phyloP scores from a whole-genome alignment of 2,888 invertebrate genomes.

The Lasius platythorax region DNA sequence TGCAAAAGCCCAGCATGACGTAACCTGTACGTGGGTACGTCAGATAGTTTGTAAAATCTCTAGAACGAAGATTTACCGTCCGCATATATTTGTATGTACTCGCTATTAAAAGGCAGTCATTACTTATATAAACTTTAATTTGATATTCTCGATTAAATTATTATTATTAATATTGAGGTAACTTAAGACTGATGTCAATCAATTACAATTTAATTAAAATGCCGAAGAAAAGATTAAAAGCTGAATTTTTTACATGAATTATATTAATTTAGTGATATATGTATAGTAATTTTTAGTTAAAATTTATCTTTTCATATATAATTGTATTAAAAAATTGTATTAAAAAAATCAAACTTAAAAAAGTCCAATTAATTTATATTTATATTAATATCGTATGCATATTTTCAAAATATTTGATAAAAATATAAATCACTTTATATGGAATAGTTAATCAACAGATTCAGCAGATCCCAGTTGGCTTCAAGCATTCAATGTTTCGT shows the following conservation, averaged over 20 bases:
- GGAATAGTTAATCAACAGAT: constrained; percentile 29
- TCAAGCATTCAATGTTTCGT: constrained; percentile 17
- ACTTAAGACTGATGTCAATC: neutral
- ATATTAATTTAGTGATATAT: constrained; percentile 16
- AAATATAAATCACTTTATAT: constrained; percentile 11
- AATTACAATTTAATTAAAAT: constrained; percentile 8
- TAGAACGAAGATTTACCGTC: constrained; percentile 41
- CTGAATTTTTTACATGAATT: neutral
- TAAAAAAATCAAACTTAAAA: neutral
- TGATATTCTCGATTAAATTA: constrained; percentile 34
- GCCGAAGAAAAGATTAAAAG: neutral
- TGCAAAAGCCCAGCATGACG: constrained; percentile 59
- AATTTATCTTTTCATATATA: neutral
- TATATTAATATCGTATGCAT: neutral
- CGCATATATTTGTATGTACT: neutral
- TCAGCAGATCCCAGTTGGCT: constrained; percentile 30
- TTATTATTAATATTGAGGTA: neutral
- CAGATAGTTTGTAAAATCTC: constrained; percentile 65
- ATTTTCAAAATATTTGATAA: constrained; percentile 11
- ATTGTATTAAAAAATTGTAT: neutral
- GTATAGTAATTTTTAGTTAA: neutral
- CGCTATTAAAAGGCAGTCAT: neutral
- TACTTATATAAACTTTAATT: constrained; percentile 20
- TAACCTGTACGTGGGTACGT: constrained; percentile 59
- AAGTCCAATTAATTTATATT: neutral